phyloP scores from a whole-genome alignment of 2,113 vertebrate species.

The Struthidea cinerea region DNA sequence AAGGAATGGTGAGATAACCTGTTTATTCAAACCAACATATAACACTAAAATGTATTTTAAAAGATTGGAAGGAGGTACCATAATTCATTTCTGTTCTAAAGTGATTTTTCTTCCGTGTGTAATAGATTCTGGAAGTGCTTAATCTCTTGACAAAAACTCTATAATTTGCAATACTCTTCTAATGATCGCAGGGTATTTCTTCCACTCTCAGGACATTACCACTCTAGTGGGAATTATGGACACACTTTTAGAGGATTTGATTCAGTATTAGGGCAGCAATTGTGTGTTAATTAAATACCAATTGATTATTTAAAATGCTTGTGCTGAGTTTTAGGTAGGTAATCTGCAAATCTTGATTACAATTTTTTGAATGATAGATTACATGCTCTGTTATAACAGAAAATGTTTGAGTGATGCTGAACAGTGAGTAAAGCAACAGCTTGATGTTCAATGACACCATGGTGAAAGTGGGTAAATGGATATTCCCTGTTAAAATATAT shows the following conservation, averaged over 20 bases:
- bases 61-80: background rate
- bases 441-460: background rate
- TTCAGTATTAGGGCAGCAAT: slow-evolving; percentile 9
- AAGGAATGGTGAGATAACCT: background rate
- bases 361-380: background rate
- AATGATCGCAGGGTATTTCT: slow-evolving; percentile 39
- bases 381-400: background rate
- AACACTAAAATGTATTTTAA: background rate
- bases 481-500: background rate
- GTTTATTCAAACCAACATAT: background rate
- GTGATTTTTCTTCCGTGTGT: background rate
- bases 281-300: slow-evolving; percentile 57
- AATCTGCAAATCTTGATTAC: background rate
- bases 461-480: background rate
- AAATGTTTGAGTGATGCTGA: background rate
- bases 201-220: slow-evolving; percentile 43
- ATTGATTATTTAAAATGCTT: slow-evolving; percentile 52
- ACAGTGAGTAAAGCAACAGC: background rate
- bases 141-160: slow-evolving; percentile 54
- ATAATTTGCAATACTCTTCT: slow-evolving; percentile 29
- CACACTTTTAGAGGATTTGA: slow-evolving; percentile 61
- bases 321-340: background rate
- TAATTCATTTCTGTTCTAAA: background rate
- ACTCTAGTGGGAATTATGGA: slow-evolving; percentile 53
- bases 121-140: slow-evolving; percentile 35